Conservation (phyloP, 2,113 vertebrate genomes). For the Alosa alosa region DNA sequence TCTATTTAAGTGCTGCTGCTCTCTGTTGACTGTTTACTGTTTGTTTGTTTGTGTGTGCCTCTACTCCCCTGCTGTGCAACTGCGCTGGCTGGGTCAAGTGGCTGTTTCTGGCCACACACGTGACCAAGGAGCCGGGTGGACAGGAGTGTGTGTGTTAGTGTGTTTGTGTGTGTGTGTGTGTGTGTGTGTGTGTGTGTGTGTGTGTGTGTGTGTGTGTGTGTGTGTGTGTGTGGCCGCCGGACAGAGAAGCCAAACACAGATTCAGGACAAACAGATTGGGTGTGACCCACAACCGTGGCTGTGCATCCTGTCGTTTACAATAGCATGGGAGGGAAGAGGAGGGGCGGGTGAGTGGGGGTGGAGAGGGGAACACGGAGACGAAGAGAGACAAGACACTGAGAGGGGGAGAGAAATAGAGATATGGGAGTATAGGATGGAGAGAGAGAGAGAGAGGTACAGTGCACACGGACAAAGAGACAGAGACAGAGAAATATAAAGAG, state of each 20-base stretch:
- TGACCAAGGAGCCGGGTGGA: not conserved
- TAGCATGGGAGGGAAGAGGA: constrained; percentile 63
- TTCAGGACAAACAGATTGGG: constrained; percentile 61
- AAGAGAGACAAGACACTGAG: not conserved
- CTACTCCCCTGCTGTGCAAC: not conserved
- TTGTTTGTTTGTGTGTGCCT: constrained; percentile 9
- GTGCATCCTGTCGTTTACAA: constrained; percentile 66
- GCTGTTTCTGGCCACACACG: not conserved
- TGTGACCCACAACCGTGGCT: constrained; percentile 62
- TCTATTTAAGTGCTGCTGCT: not conserved
- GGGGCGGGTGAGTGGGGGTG: not conserved
- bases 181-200: constrained; percentile 27
- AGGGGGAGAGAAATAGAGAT: constrained; percentile 22
- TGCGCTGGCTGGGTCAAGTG: not conserved
- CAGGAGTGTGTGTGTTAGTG: no score
- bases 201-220: constrained; percentile 31
- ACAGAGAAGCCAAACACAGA: constrained; percentile 36
- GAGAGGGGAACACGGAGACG: not conserved
- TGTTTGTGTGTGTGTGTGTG: not conserved
- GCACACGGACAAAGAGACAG: not conserved
- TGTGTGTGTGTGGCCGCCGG: constrained; percentile 26
- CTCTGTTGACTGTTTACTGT: not conserved
- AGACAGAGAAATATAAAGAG: not conserved
- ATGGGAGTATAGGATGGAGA: not conserved
- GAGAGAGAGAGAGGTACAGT: constrained; percentile 16